A percentile compares a stretch with the other conserved stretches of the same genome.
These are phyloP conservation scores for Brachyptera risi DNA, from an alignment of 2,888 invertebrate genomes.

Conservation along the genomic window DNA sequence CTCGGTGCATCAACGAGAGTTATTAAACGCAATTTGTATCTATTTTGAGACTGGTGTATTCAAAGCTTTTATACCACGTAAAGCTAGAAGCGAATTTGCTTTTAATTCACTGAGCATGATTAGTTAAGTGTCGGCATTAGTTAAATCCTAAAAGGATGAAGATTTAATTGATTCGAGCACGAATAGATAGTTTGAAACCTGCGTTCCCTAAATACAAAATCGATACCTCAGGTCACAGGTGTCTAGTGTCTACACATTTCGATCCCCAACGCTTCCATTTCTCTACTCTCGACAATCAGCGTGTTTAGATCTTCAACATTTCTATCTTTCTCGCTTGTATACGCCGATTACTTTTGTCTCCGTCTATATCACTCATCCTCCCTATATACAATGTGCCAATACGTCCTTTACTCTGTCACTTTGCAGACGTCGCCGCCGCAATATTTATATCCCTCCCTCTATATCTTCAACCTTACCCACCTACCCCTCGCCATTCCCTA, in stretches of 20 bases:
- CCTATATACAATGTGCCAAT: slow-evolving; percentile 16
- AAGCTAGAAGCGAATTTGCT: neutral
- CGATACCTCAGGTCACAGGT: slow-evolving; percentile 2
- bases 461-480: neutral
- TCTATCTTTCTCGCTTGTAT: neutral
- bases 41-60: too few species aligned
- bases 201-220: neutral
- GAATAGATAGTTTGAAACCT: neutral
- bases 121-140: neutral
- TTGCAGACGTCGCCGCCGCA: neutral
- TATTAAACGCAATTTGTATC: too few species aligned
- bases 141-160: neutral
- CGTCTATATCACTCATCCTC: slow-evolving; percentile 10
- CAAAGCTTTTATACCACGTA: too few species aligned
- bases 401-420: slow-evolving; percentile 26
- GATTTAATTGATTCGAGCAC: neutral
- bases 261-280: neutral
- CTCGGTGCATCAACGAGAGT: too few species aligned
- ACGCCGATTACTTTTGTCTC: too few species aligned
- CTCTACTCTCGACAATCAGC: slow-evolving; percentile 1
- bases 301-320: neutral
- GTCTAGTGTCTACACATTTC: neutral
- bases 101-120: neutral
- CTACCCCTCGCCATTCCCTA: neutral
- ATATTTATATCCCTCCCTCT: slow-evolving; percentile 12